These are phyloP conservation scores for Pogonus chalceus DNA, from an alignment of 1,140 invertebrate species.

Conservation along the genomic window DNA sequence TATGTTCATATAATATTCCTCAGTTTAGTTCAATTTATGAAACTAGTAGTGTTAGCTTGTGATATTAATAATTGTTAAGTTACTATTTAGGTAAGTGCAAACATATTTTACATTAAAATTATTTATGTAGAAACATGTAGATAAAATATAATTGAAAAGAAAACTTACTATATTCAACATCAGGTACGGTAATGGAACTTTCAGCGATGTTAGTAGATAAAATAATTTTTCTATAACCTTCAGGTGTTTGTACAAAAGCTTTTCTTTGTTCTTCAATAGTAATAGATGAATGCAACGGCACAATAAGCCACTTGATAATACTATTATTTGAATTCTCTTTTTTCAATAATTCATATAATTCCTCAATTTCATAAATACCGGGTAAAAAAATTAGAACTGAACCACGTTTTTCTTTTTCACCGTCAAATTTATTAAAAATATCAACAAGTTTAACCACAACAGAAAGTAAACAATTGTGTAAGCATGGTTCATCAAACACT, in stretches of 20 bases:
- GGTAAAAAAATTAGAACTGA: conserved; percentile 84
- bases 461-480: conserved; percentile 41
- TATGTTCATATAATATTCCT: no score
- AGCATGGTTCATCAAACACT: conserved; percentile 41
- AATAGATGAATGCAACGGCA: conserved; percentile 62
- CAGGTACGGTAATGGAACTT: conserved; percentile 90
- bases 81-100: no score
- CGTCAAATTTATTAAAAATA: conserved; percentile 62
- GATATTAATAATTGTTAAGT: no score
- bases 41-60: no score
- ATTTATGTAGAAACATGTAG: no score
- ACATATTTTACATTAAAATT: no score
- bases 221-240: conserved; percentile 70
- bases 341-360: conserved; percentile 37
- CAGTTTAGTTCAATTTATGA: no score
- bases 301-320: conserved; percentile 42
- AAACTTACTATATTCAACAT: conserved; percentile 71
- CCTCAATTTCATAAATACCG: conserved; percentile 74
- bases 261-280: conserved; percentile 56
- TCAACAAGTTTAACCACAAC: conserved; percentile 55
- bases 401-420: conserved; percentile 28
- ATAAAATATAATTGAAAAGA: no score
- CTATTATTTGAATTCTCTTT: conserved; percentile 28
- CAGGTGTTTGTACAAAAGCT: conserved; percentile 50
- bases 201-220: conserved; percentile 95